Evolutionary conservation across 2,888 invertebrate genomes (phyloP), one percentile per base, ranked within the genome.

Genomic region (Himalopsyche anomala): DNA sequence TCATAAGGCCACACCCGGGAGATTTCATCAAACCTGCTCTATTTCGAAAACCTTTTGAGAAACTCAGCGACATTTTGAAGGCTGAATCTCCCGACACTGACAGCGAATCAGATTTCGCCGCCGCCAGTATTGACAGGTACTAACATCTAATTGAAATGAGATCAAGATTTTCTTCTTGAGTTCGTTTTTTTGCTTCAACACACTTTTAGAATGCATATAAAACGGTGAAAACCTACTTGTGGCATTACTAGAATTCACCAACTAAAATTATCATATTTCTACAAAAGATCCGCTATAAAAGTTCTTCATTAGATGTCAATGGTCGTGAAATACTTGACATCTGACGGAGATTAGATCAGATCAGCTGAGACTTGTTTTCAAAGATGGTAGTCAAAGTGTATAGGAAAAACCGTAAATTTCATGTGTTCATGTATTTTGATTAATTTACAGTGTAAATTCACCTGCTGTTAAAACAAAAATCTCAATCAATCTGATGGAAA

Each of bases 11-110:
- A 0, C 93, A 94, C 9, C 93, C 94, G 0, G 92, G 91, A 0
- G 94, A 94, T 89, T 95, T 94, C 89, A 94, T 94, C 84, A 94
- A 94, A 89, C 94, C 94, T 0, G 94, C 93, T 88, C 90, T 94
- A 0, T 94, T 94, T 88, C 92, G 93, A 87, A 94, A 93, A 90
- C 93, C 91, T 87, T 93, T 93, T 88, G 93, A 93, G 80, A 93
- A 93, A 89, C 93, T 93, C 88, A 91, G 93, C 0, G 93, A 93
- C 83, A 88, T 93, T 5, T 92, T 92, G 6, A 91, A 92, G 2
- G 91, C 92, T 38, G 85, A 84, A 79, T 88, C 85, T 54, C 88
- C 82, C 2, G 88, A 89, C 81, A 88, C 85, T 82, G 89, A 89
- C 88, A 88, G 89, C 85, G 88, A 89, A 84, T 89, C 90, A 5